Evolutionary conservation across 2,888 invertebrate genomes (phyloP).

Genomic region (Siphlonurus alternatus): DNA sequence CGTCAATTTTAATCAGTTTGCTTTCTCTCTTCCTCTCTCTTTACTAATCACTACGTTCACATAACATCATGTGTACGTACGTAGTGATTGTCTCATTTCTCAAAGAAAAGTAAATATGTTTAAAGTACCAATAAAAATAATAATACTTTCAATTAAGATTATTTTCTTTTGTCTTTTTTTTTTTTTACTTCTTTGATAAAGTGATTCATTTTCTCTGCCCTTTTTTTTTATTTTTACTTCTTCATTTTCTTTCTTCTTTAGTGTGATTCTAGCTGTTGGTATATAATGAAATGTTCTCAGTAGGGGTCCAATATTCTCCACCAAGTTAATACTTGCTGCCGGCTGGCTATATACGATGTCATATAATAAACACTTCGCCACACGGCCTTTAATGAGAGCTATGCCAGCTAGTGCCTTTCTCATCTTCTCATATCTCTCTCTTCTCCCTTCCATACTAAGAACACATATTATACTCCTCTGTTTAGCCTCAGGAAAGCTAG

Average conservation of each 20-base stretch:
- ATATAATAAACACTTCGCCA: neutral
- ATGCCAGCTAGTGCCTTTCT: no score
- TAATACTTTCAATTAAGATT: neutral
- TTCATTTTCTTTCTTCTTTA: neutral
- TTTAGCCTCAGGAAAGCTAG: no score
- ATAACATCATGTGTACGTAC: no score
- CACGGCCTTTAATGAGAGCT: neutral
- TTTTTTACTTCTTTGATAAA: neutral
- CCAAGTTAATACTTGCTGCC: neutral
- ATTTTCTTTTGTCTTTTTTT: neutral
- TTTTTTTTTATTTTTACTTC: neutral
- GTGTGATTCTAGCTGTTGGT: neutral
- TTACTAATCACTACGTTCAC: neutral
- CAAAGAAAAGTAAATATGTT: no score
- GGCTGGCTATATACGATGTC: neutral
- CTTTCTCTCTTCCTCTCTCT: neutral
- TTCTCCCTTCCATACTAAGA: no score
- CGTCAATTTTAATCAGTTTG: conserved; percentile 1
- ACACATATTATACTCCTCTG: no score
- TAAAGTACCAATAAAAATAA: no score
- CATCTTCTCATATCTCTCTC: no score
- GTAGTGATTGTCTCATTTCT: no score
- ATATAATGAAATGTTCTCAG: neutral
- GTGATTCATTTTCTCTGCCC: neutral
- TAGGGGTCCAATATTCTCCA: neutral